phyloP scores from a whole-genome alignment of 2,113 vertebrate species.

The Pelusios castaneus region DNA sequence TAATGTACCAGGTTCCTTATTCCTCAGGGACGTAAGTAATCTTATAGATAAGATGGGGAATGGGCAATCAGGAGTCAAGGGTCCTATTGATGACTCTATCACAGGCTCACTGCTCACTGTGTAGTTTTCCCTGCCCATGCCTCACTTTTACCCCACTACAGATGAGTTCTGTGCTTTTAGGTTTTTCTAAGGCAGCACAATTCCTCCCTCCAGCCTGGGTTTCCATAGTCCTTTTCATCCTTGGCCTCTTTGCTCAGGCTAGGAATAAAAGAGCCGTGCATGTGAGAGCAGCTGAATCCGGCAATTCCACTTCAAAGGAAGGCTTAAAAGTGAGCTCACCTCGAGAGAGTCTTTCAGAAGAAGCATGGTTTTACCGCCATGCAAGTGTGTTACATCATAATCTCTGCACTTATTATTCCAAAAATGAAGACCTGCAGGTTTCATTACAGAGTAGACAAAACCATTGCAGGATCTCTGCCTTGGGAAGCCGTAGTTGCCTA shows the following conservation, averaged over 20 bases:
- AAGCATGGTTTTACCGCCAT: rapidly evolving
- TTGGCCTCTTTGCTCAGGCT: not conserved
- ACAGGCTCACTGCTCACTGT: not conserved
- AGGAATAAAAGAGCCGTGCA: not conserved
- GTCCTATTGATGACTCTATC: rapidly evolving
- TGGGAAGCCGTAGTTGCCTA: not conserved
- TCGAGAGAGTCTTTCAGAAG: not conserved
- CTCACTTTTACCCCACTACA: not conserved
- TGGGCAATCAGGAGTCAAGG: not conserved
- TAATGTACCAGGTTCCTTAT: not conserved
- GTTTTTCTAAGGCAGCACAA: not conserved
- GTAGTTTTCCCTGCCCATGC: not conserved
- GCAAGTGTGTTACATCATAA: not conserved
- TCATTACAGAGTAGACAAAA: rapidly evolving
- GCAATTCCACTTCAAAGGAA: not conserved
- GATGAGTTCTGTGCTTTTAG: not conserved
- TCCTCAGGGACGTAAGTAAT: not conserved
- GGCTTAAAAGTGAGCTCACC: rapidly evolving
- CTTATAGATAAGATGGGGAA: rapidly evolving
- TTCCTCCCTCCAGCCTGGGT: not conserved
- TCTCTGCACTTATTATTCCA: too few species aligned
- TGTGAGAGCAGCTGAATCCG: not conserved
- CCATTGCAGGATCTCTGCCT: not conserved
- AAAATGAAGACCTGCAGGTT: not conserved
- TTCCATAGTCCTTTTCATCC: not conserved